Conservation (phyloP, 1,140 invertebrate species). For the Steinernema feltiae region DNA sequence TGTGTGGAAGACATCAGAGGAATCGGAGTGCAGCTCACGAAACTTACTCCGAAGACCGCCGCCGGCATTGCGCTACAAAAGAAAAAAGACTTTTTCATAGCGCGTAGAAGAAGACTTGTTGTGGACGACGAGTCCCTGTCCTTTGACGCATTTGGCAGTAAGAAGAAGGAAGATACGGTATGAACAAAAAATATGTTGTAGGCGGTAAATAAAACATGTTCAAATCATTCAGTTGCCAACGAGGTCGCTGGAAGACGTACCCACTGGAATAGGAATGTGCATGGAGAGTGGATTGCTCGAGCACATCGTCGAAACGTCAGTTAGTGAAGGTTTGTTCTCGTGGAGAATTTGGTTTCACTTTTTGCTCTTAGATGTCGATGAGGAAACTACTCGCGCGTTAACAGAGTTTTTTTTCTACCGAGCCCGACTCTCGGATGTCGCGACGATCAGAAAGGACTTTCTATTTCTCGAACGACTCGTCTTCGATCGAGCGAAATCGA, state of each 20-base stretch:
- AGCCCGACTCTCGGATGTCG: neutral
- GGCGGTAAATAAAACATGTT: neutral
- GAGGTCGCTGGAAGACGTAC: neutral
- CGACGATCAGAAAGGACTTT: neutral
- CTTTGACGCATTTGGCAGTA: neutral
- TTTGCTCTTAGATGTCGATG: neutral
- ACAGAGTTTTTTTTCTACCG: neutral
- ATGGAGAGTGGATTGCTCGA: neutral
- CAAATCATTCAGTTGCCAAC: neutral
- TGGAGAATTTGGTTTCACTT: neutral
- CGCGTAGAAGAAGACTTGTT: neutral
- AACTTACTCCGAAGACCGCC: neutral
- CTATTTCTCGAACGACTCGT: neutral
- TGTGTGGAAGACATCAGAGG: slow-evolving; percentile 23
- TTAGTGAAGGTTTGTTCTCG: neutral
- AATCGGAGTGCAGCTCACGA: slow-evolving; percentile 5
- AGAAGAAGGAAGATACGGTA: neutral
- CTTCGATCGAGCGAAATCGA: neutral
- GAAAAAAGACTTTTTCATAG: neutral
- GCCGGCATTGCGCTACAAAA: neutral
- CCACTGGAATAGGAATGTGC: neutral
- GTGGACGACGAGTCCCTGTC: too few relatives aligned
- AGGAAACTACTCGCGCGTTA: neutral
- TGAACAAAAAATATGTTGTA: neutral
- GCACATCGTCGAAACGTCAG: neutral